A percentile compares a stretch with the other conserved stretches of the same genome.
Conservation (phyloP, 1,140 invertebrate genomes). For the Lordiphosa stackelbergi region DNA sequence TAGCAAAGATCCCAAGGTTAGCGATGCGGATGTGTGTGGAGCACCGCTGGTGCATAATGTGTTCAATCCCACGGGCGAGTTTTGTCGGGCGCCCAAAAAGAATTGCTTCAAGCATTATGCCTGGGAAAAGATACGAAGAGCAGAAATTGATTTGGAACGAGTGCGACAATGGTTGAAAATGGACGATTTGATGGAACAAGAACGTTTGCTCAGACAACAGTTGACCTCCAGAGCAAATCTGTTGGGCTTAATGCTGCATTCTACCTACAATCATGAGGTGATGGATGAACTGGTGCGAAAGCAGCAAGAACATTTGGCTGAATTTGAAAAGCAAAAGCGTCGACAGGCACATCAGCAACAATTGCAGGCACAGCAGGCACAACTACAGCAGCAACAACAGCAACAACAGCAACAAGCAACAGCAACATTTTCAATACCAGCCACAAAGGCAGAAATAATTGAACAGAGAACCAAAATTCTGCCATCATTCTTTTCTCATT, state of each 20-base stretch:
- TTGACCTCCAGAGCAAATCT: conserved; percentile 94
- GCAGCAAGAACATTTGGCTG: conserved; percentile 61
- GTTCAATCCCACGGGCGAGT: conserved; percentile 86
- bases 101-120: conserved; percentile 94
- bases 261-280: conserved; percentile 95
- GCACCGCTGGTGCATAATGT: conserved; percentile 92
- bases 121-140: conserved; percentile 96
- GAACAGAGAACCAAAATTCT: no score
- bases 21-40: conserved; percentile 91
- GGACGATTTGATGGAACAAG: conserved; percentile 96
- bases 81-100: conserved; percentile 87
- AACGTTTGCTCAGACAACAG: conserved; percentile 89
- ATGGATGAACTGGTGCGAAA: conserved; percentile 82
- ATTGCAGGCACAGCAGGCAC: conserved; percentile 17
- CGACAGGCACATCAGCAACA: conserved; percentile 38
- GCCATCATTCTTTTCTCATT: no score
- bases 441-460: no score
- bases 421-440: conserved; percentile 1
- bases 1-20: conserved; percentile 95
- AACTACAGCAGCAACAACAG: conserved; percentile 11
- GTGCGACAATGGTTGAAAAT: conserved; percentile 93
- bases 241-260: conserved; percentile 94
- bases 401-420: conserved; percentile 9
- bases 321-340: conserved; percentile 57
- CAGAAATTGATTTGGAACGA: conserved; percentile 89